Evolutionary conservation across 2,888 invertebrate species (phyloP), one percentile per base, ranked within the genome.

Genomic region (Standfussiana lucernea): DNA sequence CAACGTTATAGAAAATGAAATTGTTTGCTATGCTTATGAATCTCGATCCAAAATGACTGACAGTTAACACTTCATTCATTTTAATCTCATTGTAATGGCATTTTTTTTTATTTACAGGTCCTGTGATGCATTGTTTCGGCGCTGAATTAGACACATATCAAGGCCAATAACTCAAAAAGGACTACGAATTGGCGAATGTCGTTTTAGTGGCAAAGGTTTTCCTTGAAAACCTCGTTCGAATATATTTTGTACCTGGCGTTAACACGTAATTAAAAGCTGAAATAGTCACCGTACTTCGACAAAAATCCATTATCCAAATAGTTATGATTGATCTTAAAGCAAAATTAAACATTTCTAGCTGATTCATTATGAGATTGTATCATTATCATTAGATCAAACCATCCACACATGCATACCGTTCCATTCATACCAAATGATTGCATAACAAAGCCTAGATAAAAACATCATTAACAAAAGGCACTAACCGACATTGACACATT

Each of bases 401-500:
- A 72, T 42, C 10, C 50, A 15, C 65, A 50, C 42, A 56, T 40
- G 13, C n/a, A 11, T 21, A 32, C 64, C 37, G 45, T 79, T 64
- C 45, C 45, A 56, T 79, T 78, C 37, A n/a, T 11, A 66, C 11
- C 11, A 71, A 82, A 82, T 65, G 45, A 56, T 61, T 35, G 45
- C 59, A 28, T 37, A 35, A 65, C 28, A 53, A 72, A 65, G 10
- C 61, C 53, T 75, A 72, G 53, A 70, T 61, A 84, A 42, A 35
- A 61, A 21, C 32, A 62, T 65, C 35, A 69, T 62, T 59, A 81
- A 73, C 73, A 70, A 73, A 70, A 80, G 81, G 45, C 68, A 82
- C 32, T 72, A 72, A 56, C 74, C 74, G 82, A 47, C 83, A 85
- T 84, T 84, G 83, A 85, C 83, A 85, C 72, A 85, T 70, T 75